Conservation (phyloP, 2,888 invertebrate species). For the Gortyna flavago region DNA sequence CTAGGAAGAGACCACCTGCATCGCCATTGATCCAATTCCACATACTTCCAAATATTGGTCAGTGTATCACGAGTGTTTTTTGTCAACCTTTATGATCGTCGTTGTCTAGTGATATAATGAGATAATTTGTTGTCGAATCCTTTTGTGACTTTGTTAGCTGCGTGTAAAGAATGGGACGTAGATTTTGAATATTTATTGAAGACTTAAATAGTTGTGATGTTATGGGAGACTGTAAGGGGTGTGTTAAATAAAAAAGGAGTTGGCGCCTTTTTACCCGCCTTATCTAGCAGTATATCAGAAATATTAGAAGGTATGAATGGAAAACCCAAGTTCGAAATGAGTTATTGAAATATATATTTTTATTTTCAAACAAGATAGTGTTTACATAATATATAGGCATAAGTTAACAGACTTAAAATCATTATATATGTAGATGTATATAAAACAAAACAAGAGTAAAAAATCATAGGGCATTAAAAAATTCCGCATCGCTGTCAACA, state of each 20-base stretch:
- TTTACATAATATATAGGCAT: too few relatives aligned
- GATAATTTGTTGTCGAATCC: slow-evolving; percentile 82
- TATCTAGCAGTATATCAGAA: slow-evolving; percentile 8
- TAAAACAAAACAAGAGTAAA: not conserved
- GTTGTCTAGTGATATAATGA: slow-evolving; percentile 77
- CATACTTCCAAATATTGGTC: slow-evolving; percentile 78
- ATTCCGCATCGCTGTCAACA: not conserved
- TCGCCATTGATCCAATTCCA: slow-evolving; percentile 82
- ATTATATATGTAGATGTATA: not conserved
- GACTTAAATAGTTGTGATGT: slow-evolving; percentile 26
- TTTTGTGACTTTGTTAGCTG: slow-evolving; percentile 70
- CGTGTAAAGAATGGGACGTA: slow-evolving; percentile 56
- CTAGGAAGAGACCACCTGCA: slow-evolving; percentile 87
- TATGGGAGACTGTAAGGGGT: slow-evolving; percentile 27
- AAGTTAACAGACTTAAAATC: not conserved
- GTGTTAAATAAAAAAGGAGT: slow-evolving; percentile 37
- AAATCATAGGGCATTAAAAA: not conserved
- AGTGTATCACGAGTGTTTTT: slow-evolving; percentile 73
- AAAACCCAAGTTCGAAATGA: not conserved
- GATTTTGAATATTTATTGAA: slow-evolving; percentile 57
- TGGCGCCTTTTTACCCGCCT: slow-evolving; percentile 47
- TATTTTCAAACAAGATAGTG: not conserved
- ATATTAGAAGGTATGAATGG: slow-evolving; percentile 3
- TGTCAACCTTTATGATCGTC: slow-evolving; percentile 68
- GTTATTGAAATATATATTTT: slow-evolving; percentile 4